Evolutionary conservation across 37 sponge, comb jelly and placozoan genomes (phyloP).

Genomic region (Hexactinellida sp.): DNA sequence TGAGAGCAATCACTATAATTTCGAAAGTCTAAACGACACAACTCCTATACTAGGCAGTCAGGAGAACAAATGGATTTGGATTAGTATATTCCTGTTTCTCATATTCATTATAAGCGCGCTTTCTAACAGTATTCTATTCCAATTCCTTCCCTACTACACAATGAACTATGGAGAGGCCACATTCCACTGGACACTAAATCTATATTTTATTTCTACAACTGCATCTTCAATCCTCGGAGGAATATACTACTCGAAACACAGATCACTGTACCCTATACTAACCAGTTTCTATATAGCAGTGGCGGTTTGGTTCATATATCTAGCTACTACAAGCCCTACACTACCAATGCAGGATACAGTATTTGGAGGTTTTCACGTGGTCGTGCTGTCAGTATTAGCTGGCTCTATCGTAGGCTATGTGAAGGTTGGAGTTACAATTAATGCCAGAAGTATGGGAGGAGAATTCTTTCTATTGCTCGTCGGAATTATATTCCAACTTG

Average conservation of each 20-base stretch:
- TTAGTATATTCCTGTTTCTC: background rate
- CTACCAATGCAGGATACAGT: background rate
- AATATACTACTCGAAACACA: background rate
- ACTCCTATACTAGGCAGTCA: background rate
- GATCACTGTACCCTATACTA: background rate
- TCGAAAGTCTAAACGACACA: background rate
- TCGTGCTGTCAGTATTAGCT: background rate
- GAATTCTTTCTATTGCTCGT: background rate
- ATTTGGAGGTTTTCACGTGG: background rate
- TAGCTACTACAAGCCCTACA: background rate
- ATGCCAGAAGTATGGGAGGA: background rate
- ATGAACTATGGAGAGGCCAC: background rate
- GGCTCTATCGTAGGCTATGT: background rate
- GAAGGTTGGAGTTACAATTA: background rate
- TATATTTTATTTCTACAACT: background rate
- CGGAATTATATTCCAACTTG: background rate
- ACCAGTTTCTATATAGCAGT: background rate
- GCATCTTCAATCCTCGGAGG: background rate
- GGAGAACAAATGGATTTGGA: background rate
- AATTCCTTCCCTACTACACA: background rate
- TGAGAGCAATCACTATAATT: background rate
- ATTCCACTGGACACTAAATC: background rate
- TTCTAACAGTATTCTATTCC: slow-evolving; percentile 7
- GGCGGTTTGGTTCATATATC: background rate
- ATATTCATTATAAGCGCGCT: background rate